These are phyloP conservation scores for Onychomys torridus DNA, from an alignment of 2,797 vertebrate genomes.

Conservation along the genomic window DNA sequence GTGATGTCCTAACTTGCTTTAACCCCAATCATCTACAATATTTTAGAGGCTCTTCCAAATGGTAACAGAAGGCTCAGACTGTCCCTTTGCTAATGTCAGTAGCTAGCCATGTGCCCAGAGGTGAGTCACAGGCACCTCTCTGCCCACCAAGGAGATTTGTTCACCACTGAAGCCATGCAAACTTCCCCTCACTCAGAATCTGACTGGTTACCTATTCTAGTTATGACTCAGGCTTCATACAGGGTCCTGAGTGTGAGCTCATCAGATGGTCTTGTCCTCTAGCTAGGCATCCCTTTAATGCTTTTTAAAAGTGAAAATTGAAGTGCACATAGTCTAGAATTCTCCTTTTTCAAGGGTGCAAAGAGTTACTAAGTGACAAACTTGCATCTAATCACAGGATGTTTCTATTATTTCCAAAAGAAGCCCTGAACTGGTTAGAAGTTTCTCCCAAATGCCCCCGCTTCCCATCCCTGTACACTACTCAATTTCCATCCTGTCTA, in stretches of 20 bases:
- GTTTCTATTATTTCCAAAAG: background rate
- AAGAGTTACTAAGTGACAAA: background rate
- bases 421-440: background rate
- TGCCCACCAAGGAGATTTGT: background rate
- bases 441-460: background rate
- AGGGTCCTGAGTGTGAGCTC: background rate
- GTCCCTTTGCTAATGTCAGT: background rate
- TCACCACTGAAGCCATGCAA: background rate
- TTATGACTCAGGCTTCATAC: background rate
- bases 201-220: background rate
- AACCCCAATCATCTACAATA: background rate
- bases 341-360: background rate
- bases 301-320: background rate
- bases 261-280: background rate
- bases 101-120: background rate
- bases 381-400: background rate
- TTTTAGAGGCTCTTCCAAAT: background rate
- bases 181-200: background rate
- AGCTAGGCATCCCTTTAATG: background rate
- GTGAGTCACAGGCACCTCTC: background rate
- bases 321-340: background rate
- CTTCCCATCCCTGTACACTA: background rate
- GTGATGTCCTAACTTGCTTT: background rate
- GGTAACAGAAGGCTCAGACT: background rate
- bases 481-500: background rate